These are phyloP conservation scores for Formicarius rufipectus DNA, from an alignment of 2,113 vertebrate genomes.

Conservation along the genomic window DNA sequence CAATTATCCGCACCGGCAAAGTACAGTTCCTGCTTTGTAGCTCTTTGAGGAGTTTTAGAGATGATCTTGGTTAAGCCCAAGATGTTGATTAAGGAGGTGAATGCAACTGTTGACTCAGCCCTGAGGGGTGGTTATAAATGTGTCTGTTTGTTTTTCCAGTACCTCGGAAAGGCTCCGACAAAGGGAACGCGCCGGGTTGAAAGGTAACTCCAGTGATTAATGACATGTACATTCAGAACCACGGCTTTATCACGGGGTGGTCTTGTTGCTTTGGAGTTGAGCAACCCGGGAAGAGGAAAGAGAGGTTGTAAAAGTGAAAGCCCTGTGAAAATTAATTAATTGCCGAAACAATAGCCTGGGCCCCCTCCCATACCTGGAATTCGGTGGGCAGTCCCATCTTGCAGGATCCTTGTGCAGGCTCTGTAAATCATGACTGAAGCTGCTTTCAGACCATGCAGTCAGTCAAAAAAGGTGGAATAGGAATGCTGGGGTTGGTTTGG, in stretches of 20 bases:
- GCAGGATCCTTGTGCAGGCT: neutral
- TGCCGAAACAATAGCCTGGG: neutral
- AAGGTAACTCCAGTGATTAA: conserved; percentile 73
- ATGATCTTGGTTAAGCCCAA: conserved; percentile 2
- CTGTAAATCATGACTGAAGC: neutral
- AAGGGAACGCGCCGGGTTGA: conserved; percentile 43
- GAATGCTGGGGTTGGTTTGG: conserved; percentile 12
- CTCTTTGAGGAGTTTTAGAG: neutral
- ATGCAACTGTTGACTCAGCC: conserved; percentile 60
- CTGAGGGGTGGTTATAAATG: conserved; percentile 35
- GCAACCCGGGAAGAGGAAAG: neutral
- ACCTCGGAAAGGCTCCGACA: conserved; percentile 28
- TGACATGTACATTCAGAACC: conserved; percentile 34
- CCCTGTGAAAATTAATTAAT: neutral
- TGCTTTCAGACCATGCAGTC: neutral
- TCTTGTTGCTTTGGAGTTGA: conserved; percentile 40
- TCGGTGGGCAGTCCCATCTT: neutral
- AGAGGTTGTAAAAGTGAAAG: neutral
- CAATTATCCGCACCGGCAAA: neutral
- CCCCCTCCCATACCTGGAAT: neutral
- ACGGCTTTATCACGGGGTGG: conserved; percentile 59
- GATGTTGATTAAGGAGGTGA: conserved; percentile 47
- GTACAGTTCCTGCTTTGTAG: neutral
- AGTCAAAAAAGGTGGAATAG: neutral
- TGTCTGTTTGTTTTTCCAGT: conserved; percentile 53